Conservation (phyloP, 2,888 invertebrate species). For the Blastobasis lacticolella region DNA sequence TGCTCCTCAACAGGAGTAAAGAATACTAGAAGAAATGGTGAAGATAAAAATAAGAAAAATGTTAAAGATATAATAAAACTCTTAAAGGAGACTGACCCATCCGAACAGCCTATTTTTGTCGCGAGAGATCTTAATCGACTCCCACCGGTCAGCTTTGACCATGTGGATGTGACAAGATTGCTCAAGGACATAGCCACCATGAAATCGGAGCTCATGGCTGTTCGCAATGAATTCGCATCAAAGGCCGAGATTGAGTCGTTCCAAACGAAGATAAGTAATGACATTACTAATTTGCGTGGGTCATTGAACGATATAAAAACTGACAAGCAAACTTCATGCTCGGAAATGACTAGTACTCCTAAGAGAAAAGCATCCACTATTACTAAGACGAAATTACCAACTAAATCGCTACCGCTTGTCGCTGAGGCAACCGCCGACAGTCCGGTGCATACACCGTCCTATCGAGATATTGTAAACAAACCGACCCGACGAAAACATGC, state of each 20-base stretch:
- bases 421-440: not conserved
- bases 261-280: too few species aligned
- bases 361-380: too few species aligned
- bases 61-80: conserved; percentile 8
- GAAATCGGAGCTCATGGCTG: not conserved
- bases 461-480: not conserved
- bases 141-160: conserved; percentile 7
- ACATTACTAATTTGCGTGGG: too few species aligned
- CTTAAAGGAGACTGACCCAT: conserved; percentile 7
- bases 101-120: conserved; percentile 6
- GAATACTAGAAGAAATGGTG: conserved; percentile 5
- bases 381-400: too few species aligned
- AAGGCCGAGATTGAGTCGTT: too few species aligned
- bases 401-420: not conserved
- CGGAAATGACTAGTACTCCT: too few species aligned
- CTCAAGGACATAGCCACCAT: conserved; percentile 2
- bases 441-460: not conserved
- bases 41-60: conserved; percentile 9
- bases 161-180: too few species aligned
- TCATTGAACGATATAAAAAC: too few species aligned
- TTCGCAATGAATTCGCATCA: not conserved
- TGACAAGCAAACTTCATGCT: too few species aligned
- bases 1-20: not conserved
- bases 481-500: not conserved
- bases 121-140: conserved; percentile 7